Conservation (phyloP, 2,797 vertebrate species). For the Crocodylus rhombifer region DNA sequence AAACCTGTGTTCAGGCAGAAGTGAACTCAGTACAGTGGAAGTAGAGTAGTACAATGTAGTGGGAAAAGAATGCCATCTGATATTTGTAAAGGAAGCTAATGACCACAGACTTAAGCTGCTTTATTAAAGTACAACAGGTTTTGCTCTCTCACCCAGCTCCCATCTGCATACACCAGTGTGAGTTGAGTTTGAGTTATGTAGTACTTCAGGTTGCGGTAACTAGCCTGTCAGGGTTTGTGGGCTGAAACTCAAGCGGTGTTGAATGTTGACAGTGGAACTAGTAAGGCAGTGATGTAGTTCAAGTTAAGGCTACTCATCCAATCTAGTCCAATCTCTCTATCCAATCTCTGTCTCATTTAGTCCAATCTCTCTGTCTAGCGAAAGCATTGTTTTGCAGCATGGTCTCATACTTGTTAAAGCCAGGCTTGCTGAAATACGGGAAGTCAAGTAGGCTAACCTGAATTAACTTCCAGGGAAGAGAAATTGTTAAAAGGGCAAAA, state of each 20-base stretch:
- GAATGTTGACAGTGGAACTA: not conserved
- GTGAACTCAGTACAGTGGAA: not conserved
- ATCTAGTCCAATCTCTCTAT: not conserved
- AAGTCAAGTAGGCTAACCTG: not conserved
- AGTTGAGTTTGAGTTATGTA: not conserved
- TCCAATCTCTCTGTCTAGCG: not conserved
- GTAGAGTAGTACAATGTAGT: not conserved
- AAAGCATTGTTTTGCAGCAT: not conserved
- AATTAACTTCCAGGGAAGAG: not conserved
- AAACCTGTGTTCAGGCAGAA: not conserved
- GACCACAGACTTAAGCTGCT: not conserved
- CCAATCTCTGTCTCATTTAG: not conserved
- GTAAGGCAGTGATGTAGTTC: accelerated
- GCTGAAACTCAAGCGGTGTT: not conserved
- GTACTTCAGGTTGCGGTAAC: not conserved
- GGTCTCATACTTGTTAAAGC: not conserved
- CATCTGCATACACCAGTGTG: not conserved
- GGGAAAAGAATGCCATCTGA: not conserved
- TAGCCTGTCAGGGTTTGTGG: not conserved
- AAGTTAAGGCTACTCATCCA: not conserved
- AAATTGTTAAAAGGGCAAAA: not conserved
- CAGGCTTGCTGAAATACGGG: not conserved
- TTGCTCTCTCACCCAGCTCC: not conserved
- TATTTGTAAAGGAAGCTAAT: not conserved
- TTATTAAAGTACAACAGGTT: not conserved